phyloP scores from a whole-genome alignment of 2,113 vertebrate species.

The Ctenomys sociabilis region DNA sequence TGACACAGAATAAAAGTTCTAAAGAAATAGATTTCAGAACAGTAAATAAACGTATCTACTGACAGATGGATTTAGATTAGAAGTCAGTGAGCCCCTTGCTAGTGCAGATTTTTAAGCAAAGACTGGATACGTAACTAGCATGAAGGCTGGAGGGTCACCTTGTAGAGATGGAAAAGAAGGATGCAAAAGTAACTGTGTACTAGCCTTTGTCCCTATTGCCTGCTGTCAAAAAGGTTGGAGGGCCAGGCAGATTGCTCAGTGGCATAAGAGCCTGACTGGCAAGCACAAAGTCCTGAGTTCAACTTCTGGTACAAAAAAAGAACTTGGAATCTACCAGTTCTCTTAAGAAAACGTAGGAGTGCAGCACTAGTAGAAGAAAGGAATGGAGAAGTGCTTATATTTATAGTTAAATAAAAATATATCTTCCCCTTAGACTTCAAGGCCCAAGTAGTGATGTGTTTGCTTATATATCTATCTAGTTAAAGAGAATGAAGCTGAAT shows the following conservation, averaged over 20 bases:
- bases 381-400: background rate
- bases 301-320: too few relatives aligned
- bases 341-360: background rate
- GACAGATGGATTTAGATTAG: background rate
- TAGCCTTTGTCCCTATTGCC: background rate
- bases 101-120: background rate
- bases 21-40: constrained; percentile 18
- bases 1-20: background rate
- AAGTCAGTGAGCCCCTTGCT: background rate
- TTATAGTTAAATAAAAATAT: constrained; percentile 50
- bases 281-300: too few relatives aligned
- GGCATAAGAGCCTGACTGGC: too few relatives aligned
- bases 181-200: background rate
- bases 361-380: background rate
- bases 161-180: background rate
- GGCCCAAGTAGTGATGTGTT: background rate
- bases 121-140: background rate
- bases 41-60: background rate
- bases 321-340: background rate
- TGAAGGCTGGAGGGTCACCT: background rate
- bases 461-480: background rate
- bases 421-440: background rate
- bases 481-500: constrained; percentile 12
- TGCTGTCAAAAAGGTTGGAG: background rate
- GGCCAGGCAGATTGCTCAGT: too few relatives aligned